A percentile compares a stretch with the other conserved stretches of the same genome.
Evolutionary conservation across 2,888 invertebrate species (phyloP).

Genomic region (Cerceris rybyensis): DNA sequence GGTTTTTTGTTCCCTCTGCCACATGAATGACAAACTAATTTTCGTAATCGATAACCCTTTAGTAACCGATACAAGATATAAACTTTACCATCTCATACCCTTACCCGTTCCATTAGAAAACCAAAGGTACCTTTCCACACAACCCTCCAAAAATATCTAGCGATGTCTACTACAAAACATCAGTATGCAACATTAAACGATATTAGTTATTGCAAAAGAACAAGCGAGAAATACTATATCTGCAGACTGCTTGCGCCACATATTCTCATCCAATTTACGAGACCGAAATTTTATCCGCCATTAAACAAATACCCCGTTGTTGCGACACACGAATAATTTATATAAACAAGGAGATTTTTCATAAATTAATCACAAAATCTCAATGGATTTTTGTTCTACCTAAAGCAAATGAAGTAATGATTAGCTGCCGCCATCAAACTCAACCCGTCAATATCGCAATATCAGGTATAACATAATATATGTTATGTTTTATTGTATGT

Average conservation of each 20-base stretch:
- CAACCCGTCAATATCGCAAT: neutral
- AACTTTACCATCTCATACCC: conserved; percentile 4
- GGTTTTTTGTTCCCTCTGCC: no score
- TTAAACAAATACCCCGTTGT: conserved; percentile 14
- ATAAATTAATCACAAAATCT: conserved; percentile 9
- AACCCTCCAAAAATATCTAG: conserved; percentile 4
- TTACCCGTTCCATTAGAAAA: conserved; percentile 1
- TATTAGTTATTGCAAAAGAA: conserved; percentile 12
- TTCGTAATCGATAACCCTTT: conserved; percentile 24
- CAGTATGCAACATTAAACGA: conserved; percentile 12
- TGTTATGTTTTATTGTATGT: no score
- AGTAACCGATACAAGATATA: neutral
- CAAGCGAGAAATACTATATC: conserved; percentile 8
- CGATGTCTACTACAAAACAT: conserved; percentile 6
- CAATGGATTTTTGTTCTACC: neutral
- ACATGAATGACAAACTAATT: conserved; percentile 18
- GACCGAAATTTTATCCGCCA: conserved; percentile 21
- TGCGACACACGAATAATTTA: conserved; percentile 6
- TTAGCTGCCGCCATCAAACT: neutral
- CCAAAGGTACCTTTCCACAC: neutral
- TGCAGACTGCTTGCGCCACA: conserved; percentile 18
- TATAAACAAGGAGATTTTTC: conserved; percentile 8
- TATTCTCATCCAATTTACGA: conserved; percentile 25
- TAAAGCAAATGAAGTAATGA: neutral
- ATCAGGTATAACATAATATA: conserved; percentile 4